These are phyloP conservation scores for Chionis minor DNA, from an alignment of 2,113 vertebrate species.

Conservation along the genomic window DNA sequence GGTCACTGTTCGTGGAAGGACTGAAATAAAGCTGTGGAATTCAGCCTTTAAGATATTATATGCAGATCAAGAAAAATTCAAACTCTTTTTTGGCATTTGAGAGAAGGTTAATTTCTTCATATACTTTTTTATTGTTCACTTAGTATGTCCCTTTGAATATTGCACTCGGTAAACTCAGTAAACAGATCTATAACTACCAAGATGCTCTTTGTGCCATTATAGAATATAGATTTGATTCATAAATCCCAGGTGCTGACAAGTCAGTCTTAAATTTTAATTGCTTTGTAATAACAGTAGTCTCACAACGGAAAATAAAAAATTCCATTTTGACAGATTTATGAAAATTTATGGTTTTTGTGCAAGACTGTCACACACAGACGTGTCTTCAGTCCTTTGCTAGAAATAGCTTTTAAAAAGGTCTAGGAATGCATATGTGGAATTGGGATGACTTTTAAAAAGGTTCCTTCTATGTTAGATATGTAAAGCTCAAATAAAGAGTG, in stretches of 20 bases:
- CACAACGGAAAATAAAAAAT: background rate
- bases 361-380: background rate
- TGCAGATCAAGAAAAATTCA: background rate
- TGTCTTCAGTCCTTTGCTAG: background rate
- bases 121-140: background rate
- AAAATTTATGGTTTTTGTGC: background rate
- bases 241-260: background rate
- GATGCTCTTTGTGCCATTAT: background rate
- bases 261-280: background rate
- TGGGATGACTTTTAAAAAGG: background rate
- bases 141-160: background rate
- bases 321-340: background rate
- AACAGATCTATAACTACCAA: background rate
- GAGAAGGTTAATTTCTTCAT: background rate
- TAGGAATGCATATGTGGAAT: background rate
- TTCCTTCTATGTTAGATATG: background rate
- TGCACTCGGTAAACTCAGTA: background rate
- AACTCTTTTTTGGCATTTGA: background rate
- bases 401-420: background rate
- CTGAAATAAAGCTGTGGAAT: background rate
- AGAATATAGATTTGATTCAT: background rate
- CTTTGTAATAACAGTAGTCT: background rate
- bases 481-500: background rate
- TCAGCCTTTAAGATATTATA: background rate
- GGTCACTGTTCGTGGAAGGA: background rate